Percentiles rank a stretch among this genome's conserved stretches.
These are phyloP conservation scores for Muscicapa comitata DNA, from an alignment of 2,797 vertebrate genomes.

Conservation along the genomic window DNA sequence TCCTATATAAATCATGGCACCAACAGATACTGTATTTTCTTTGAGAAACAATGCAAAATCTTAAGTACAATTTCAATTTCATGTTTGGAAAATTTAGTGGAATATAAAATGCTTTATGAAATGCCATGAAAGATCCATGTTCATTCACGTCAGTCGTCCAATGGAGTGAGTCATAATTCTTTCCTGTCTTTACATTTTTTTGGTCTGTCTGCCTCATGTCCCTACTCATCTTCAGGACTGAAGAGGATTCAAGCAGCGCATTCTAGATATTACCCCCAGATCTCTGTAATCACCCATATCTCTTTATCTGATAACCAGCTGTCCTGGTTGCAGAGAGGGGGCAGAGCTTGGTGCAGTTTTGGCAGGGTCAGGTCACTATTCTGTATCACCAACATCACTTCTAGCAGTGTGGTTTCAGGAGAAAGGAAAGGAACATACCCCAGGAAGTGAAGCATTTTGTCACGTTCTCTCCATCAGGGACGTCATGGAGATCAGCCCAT, in stretches of 20 bases:
- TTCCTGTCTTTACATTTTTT: not conserved
- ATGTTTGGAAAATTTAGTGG: not conserved
- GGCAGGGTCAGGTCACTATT: fast-evolving
- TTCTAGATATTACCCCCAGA: not conserved
- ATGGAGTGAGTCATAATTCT: not conserved
- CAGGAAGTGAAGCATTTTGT: not conserved
- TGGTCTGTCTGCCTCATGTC: not conserved
- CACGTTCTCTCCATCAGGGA: fast-evolving
- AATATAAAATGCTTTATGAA: not conserved
- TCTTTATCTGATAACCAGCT: not conserved
- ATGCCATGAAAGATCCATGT: not conserved
- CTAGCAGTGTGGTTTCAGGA: not conserved
- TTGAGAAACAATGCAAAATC: not conserved
- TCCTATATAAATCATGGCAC: not conserved
- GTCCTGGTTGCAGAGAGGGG: not conserved
- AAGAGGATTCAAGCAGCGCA: not conserved
- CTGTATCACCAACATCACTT: no score
- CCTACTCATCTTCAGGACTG: not conserved
- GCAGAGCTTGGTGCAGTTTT: fast-evolving
- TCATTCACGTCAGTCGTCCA: not conserved
- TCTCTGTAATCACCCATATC: not conserved
- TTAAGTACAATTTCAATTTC: not conserved
- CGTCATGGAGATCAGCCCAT: fast-evolving
- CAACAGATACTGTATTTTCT: not conserved
- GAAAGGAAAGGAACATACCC: fast-evolving